phyloP scores from a whole-genome alignment of 2,888 invertebrate species.

The Apocheima hispidaria region DNA sequence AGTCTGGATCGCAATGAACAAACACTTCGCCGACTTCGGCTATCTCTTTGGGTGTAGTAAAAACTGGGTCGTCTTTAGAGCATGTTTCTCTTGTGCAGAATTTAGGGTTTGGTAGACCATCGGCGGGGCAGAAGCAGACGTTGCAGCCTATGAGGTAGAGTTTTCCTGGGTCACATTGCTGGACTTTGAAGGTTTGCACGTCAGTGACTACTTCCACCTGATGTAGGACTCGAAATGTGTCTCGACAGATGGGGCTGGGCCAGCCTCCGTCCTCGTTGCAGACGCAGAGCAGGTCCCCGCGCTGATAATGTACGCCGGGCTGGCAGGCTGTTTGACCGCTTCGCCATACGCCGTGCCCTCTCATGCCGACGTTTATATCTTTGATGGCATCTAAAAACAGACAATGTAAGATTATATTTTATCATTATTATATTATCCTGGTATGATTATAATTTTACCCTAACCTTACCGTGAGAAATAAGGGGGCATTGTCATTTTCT shows the following conservation, averaged over 20 bases:
- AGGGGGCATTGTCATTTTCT: too few relatives aligned
- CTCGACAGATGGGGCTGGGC: constrained; percentile 75
- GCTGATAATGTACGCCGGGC: constrained; percentile 65
- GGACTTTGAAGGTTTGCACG: constrained; percentile 39
- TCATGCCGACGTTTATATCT: constrained; percentile 72
- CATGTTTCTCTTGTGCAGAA: constrained; percentile 67
- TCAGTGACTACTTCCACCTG: constrained; percentile 54
- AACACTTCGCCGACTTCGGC: constrained; percentile 59
- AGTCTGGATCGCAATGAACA: constrained; percentile 67
- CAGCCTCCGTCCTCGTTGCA: constrained; percentile 72
- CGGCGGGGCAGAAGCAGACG: constrained; percentile 67
- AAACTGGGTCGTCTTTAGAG: constrained; percentile 50
- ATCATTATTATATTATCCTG: too few relatives aligned
- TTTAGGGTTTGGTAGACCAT: constrained; percentile 54
- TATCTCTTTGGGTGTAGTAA: constrained; percentile 30
- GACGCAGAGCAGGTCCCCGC: constrained; percentile 62
- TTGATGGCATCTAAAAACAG: constrained; percentile 65
- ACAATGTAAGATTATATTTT: too few relatives aligned
- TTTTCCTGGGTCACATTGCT: constrained; percentile 60
- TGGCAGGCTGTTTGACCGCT: constrained; percentile 56
- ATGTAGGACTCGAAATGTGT: constrained; percentile 67
- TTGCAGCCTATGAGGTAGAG: constrained; percentile 71
- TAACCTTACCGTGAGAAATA: too few relatives aligned
- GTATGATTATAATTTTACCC: too few relatives aligned
- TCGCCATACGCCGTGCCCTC: constrained; percentile 74